phyloP scores from a whole-genome alignment of 2,113 vertebrate genomes.

The Peucedramus taeniatus region DNA sequence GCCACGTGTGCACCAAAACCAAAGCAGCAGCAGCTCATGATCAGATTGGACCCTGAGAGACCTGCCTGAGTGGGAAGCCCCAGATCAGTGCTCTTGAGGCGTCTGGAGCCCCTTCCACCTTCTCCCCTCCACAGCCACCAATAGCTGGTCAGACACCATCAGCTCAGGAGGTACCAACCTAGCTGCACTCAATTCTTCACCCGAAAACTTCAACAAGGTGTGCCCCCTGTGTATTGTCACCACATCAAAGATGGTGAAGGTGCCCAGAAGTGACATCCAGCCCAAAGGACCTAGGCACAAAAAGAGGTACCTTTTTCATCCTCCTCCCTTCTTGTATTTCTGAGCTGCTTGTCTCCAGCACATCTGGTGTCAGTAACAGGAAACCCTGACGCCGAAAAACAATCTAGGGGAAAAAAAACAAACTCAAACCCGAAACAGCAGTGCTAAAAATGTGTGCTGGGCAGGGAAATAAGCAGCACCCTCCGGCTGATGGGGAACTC shows the following conservation, averaged over 20 bases:
- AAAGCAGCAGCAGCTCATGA: neutral
- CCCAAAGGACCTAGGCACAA: fast-evolving
- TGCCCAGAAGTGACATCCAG: neutral
- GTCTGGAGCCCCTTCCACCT: neutral
- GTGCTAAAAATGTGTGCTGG: neutral
- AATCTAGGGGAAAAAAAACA: neutral
- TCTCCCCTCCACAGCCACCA: neutral
- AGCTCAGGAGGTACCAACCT: neutral
- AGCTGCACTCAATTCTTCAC: neutral
- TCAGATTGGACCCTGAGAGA: neutral
- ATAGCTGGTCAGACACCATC: neutral
- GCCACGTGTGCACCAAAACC: neutral
- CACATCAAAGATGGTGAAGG: neutral
- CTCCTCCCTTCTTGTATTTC: neutral
- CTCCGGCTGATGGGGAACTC: neutral
- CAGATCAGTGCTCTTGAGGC: neutral
- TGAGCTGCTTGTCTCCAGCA: neutral
- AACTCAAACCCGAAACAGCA: neutral
- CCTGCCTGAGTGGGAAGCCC: fast-evolving
- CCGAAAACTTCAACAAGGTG: neutral
- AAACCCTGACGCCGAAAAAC: neutral
- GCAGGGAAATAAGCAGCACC: neutral
- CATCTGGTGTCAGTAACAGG: neutral
- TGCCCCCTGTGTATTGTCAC: neutral
- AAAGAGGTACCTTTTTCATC: neutral